These are phyloP conservation scores for Rhagonycha lutea DNA, from an alignment of 2,888 invertebrate species.

Conservation along the genomic window DNA sequence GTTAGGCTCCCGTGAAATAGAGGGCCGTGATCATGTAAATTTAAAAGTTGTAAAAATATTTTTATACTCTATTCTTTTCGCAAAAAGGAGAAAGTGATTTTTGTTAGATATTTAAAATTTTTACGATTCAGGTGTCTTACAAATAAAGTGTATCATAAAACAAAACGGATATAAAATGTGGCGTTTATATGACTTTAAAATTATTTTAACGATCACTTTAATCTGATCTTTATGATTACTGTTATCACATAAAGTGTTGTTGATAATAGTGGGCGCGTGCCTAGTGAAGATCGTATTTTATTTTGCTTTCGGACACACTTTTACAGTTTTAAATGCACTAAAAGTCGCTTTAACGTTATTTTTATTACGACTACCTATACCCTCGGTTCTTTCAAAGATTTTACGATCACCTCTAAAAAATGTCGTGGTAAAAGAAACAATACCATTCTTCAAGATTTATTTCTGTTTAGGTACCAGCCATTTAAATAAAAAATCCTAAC, in stretches of 20 bases:
- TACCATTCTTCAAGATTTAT: constrained; percentile 24
- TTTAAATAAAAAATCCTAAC: constrained; percentile 4
- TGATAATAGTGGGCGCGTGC: constrained; percentile 39
- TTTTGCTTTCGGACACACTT: constrained; percentile 54
- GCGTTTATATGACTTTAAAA: constrained; percentile 53
- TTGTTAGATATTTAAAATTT: constrained; percentile 25
- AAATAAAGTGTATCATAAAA: constrained; percentile 52
- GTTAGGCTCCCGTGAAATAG: constrained; percentile 45
- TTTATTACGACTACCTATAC: constrained; percentile 55
- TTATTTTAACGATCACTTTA: constrained; percentile 55
- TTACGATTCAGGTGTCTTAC: constrained; percentile 45
- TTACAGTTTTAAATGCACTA: constrained; percentile 57
- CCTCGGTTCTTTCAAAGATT: constrained; percentile 40
- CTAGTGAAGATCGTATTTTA: constrained; percentile 48
- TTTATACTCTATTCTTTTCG: constrained; percentile 15
- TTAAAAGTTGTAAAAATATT: constrained; percentile 12
- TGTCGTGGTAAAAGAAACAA: constrained; percentile 25
- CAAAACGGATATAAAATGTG: constrained; percentile 48
- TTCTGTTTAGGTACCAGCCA: constrained; percentile 7
- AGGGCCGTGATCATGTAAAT: constrained; percentile 40
- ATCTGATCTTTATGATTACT: constrained; percentile 55
- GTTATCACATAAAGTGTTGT: constrained; percentile 51
- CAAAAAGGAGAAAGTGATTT: constrained; percentile 21
- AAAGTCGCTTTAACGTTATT: constrained; percentile 56
- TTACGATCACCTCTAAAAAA: constrained; percentile 35